Evolutionary conservation across 2,797 vertebrate genomes (phyloP).

Genomic region (Propithecus perrieri): DNA sequence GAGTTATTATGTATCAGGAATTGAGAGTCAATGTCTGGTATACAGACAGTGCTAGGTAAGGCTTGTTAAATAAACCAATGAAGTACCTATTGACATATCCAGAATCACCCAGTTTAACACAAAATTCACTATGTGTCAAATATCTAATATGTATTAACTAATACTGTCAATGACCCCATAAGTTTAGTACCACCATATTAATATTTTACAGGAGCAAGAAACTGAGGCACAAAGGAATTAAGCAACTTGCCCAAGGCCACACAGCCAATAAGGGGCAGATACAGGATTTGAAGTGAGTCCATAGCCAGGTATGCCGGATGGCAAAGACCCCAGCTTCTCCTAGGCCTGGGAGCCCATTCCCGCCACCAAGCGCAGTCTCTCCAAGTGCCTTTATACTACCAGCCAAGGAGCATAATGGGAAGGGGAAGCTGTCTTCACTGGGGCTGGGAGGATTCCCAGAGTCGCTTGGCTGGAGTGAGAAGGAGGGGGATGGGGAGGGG

Average conservation of each 20-base stretch:
- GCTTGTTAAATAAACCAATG: not conserved
- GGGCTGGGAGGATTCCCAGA: not conserved
- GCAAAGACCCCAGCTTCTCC: not conserved
- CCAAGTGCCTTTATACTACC: not conserved
- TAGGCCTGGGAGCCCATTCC: not conserved
- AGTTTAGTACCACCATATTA: not conserved
- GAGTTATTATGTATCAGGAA: not conserved
- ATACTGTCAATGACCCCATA: not conserved
- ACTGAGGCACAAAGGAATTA: not conserved
- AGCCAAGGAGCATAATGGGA: not conserved
- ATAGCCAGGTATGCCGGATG: not conserved
- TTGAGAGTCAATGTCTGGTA: not conserved
- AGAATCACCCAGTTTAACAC: not conserved
- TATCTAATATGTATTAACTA: not conserved
- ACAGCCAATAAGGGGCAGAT: not conserved
- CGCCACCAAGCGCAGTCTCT: not conserved
- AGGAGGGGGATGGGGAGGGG: not conserved
- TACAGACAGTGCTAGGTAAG: not conserved
- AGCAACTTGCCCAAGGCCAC: not conserved
- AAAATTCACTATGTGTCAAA: not conserved
- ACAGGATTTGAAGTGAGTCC: not conserved
- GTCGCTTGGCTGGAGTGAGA: not conserved
- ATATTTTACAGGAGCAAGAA: not conserved
- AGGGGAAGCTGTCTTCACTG: too few species aligned
- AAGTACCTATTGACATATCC: not conserved